Conservation (phyloP, 2,113 vertebrate species). For the Puffinus mauretanicus region DNA sequence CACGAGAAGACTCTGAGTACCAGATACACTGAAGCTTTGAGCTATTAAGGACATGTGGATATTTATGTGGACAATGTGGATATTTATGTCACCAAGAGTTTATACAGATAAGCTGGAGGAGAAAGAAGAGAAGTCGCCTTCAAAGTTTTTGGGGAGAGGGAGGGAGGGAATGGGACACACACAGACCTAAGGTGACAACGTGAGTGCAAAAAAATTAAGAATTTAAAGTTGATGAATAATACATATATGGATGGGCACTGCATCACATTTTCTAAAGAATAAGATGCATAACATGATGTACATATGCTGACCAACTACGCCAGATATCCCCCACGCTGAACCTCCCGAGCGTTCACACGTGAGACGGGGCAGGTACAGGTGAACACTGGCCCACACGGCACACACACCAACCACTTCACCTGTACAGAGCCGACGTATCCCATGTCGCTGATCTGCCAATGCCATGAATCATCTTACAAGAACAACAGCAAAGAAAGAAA, state of each 20-base stretch:
- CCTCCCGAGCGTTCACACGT: rapidly evolving
- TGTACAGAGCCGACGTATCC: rapidly evolving
- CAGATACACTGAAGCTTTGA: neutral
- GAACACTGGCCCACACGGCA: neutral
- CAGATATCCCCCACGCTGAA: no score
- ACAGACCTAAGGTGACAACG: neutral
- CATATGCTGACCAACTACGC: neutral
- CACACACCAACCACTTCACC: neutral
- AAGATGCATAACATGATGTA: neutral
- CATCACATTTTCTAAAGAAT: neutral
- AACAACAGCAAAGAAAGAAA: neutral
- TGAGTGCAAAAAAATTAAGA: neutral
- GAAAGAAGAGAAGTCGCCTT: neutral
- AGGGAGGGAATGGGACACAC: neutral
- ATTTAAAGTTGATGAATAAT: neutral
- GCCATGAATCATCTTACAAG: neutral
- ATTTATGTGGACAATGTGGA: neutral
- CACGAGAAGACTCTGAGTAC: neutral
- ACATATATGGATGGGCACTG: no score
- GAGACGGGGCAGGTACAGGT: neutral
- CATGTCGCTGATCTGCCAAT: rapidly evolving
- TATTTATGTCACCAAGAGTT: neutral
- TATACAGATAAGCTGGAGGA: neutral
- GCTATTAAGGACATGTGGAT: neutral
- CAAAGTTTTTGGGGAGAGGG: neutral